Conservation (phyloP, 2,113 vertebrate species). For the Oryctolagus cuniculus region mOryCun1.1 NC_091435.1:65809501-65810000, state of each 20-base stretch:
- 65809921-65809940: neutral
- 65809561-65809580: constrained; percentile 57
- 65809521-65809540: constrained; percentile 71
- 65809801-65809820: neutral
- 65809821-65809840: constrained; percentile 29
- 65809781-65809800: neutral
- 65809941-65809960: neutral
- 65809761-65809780: constrained; percentile 13
- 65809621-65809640: constrained; percentile 45
- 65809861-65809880: neutral
- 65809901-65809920: neutral
- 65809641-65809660: neutral
- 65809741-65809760: constrained; percentile 52
- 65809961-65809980: neutral
- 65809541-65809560: constrained; percentile 62
- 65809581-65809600: constrained; percentile 51
- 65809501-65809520: constrained; percentile 52
- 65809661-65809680: neutral
- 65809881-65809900: constrained; percentile 15
- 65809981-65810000: constrained; percentile 27
- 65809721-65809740: constrained; percentile 30
- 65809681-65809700: neutral
- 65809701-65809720: constrained; percentile 18
- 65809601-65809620: constrained; percentile 6
- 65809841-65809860: neutral